Evolutionary conservation across 2,797 vertebrate genomes (phyloP).

Genomic region (Rhinogobio ventralis): DNA sequence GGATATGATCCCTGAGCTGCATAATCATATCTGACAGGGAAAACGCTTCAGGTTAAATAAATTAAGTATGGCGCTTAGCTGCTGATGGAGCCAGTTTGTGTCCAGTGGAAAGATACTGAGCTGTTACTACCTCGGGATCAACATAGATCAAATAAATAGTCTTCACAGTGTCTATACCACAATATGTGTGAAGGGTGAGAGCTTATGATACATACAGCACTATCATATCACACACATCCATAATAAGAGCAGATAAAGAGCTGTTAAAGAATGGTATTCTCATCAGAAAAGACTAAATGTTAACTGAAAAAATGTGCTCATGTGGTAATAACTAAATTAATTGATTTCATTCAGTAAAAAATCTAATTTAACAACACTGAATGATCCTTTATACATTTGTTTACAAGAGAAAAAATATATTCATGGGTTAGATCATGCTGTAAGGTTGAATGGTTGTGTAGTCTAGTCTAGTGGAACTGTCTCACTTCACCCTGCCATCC

Average conservation of each 20-base stretch:
- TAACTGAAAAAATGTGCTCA: neutral
- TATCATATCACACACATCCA: neutral
- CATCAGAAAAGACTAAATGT: neutral
- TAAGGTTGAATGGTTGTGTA: constrained; percentile 5
- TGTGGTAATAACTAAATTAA: neutral
- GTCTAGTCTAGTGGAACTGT: constrained; percentile 33
- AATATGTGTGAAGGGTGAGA: constrained; percentile 26
- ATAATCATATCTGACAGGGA: constrained; percentile 57
- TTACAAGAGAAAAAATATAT: neutral
- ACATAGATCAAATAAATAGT: constrained; percentile 42
- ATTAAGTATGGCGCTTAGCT: constrained; percentile 58
- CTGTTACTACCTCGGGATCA: constrained; percentile 39
- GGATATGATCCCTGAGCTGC: constrained; percentile 46
- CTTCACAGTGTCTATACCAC: constrained; percentile 38
- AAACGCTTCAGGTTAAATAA: constrained; percentile 58
- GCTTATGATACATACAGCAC: constrained; percentile 4
- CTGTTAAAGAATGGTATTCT: constrained; percentile 2
- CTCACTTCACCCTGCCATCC: constrained; percentile 10
- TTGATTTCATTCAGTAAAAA: neutral
- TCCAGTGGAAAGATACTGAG: constrained; percentile 42
- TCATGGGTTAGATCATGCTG: neutral
- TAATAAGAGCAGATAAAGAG: constrained; percentile 12
- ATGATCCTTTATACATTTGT: neutral
- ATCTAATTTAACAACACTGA: neutral
- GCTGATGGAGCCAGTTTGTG: constrained; percentile 49